Evolutionary conservation across 2,797 vertebrate species (phyloP), one percentile per base, ranked within the genome.

Genomic region (Myioborus miniatus): DNA sequence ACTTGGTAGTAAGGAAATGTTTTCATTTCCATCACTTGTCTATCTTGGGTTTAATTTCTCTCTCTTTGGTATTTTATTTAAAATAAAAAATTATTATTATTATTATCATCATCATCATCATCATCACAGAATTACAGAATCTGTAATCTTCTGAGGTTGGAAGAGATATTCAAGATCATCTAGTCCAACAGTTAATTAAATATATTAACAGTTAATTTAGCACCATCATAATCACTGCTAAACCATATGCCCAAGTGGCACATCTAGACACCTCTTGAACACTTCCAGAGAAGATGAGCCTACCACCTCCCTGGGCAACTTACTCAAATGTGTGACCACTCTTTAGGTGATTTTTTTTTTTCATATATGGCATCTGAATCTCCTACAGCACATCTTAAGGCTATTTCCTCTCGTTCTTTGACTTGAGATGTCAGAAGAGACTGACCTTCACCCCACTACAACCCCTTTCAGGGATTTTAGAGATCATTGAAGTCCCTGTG

Each of bases 1-100:
- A 0, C 8, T 53, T 78, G 15, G 12, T 41, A 14, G 4, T 26
- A 4, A 86, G 24, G 3, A n/a, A 44, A 23, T 49, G 12, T 49
- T 82, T 52, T 59, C 3, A 41, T 60, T 78, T 64, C 11, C 11
- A 69, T 55, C 20, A 29, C 14, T 21, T 63, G 7, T 43, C 8
- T 59, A 2, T 55, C n/a, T 64, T 55, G 5, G 8, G 2, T 15
- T 49, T 78, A 78, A 30, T 64, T 77, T 83, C 2, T 50, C n/a
- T 72, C 7, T 39, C 9, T 53, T 76, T 52, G 10, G 17, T 71
- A 46, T 74, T 65, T 65, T 55, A 5, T 16, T 64, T 70, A 34
- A 37, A 8, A 55, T 60, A 55, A 10, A 23, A 26, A 32, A 46
- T 55, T 64, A 36, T 49, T 56, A 11, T 20, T 58, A 14, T 24